Evolutionary conservation across 92 coral and sea anemone species (phyloP).

Genomic region (Anthopleura xanthogrammica): DNA sequence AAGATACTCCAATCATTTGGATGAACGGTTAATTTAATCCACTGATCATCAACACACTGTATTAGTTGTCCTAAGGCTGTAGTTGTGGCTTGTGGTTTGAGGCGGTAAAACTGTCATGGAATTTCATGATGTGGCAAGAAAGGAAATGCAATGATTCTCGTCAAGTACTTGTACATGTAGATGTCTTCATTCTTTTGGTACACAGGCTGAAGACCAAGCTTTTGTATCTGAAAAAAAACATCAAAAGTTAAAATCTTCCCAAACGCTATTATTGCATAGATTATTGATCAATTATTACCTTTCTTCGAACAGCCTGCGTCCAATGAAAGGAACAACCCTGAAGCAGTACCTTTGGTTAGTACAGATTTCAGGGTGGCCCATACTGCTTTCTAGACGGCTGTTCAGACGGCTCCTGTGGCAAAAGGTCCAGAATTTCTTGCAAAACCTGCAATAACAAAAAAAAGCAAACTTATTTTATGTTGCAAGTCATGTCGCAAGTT

Average conservation of each 20-base stretch:
- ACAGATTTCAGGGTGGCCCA: too few relatives aligned
- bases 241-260: not conserved
- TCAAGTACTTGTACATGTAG: slow-evolving; percentile 33
- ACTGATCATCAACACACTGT: slow-evolving; percentile 23
- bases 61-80: slow-evolving; percentile 12
- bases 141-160: slow-evolving; percentile 52
- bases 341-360: too few relatives aligned
- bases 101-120: too few relatives aligned
- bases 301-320: not conserved
- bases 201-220: slow-evolving; percentile 44
- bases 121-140: slow-evolving; percentile 54
- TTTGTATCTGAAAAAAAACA: slow-evolving; percentile 42
- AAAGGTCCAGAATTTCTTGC: too few relatives aligned
- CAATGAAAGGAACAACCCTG: not conserved
- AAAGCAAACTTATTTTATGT: too few relatives aligned
- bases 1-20: slow-evolving; percentile 42
- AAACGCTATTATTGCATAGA: not conserved
- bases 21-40: slow-evolving; percentile 21
- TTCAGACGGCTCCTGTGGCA: too few relatives aligned
- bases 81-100: slow-evolving; percentile 8
- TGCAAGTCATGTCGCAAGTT: too few relatives aligned
- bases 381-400: too few relatives aligned
- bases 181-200: slow-evolving; percentile 32
- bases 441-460: too few relatives aligned
- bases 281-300: not conserved